Percentiles rank a stretch among this genome's conserved stretches.
Evolutionary conservation across 2,797 vertebrate species (phyloP).

Genomic region (Xiphophorus birchmanni): DNA sequence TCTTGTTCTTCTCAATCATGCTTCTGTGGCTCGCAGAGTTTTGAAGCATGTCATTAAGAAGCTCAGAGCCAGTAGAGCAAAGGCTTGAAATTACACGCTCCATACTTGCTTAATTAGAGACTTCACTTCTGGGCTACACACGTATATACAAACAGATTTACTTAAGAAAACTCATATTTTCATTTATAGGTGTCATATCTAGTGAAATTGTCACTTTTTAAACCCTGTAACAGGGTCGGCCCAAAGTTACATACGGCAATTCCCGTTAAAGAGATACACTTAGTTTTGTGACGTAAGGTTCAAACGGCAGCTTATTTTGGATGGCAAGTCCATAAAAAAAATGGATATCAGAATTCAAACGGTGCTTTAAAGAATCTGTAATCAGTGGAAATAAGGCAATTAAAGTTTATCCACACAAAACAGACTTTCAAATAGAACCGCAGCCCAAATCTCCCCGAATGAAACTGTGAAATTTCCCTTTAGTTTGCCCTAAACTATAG

Average conservation of each 20-base stretch:
- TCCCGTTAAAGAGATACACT: background rate
- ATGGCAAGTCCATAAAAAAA: background rate
- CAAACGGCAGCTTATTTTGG: background rate
- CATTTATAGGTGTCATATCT: background rate
- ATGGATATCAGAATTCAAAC: background rate
- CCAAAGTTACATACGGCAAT: background rate
- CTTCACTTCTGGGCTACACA: conserved; percentile 18
- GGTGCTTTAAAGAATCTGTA: background rate
- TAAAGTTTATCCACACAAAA: background rate
- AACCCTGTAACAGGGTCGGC: background rate
- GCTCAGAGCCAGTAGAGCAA: conserved; percentile 35
- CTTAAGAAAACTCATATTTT: background rate
- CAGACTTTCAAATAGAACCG: background rate
- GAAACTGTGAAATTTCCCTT: background rate
- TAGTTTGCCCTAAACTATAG: background rate
- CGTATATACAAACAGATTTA: conserved; percentile 32
- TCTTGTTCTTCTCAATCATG: conserved; percentile 37
- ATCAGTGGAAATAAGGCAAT: background rate
- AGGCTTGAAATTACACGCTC: conserved; percentile 69
- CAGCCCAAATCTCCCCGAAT: background rate
- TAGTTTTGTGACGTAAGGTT: background rate
- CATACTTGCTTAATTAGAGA: conserved; percentile 39
- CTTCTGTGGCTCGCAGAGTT: conserved; percentile 54
- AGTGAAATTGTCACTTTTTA: background rate
- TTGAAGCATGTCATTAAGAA: conserved; percentile 72